These are phyloP conservation scores for Champsocephalus esox DNA, from an alignment of 2,797 vertebrate genomes.

Conservation along the genomic window DNA sequence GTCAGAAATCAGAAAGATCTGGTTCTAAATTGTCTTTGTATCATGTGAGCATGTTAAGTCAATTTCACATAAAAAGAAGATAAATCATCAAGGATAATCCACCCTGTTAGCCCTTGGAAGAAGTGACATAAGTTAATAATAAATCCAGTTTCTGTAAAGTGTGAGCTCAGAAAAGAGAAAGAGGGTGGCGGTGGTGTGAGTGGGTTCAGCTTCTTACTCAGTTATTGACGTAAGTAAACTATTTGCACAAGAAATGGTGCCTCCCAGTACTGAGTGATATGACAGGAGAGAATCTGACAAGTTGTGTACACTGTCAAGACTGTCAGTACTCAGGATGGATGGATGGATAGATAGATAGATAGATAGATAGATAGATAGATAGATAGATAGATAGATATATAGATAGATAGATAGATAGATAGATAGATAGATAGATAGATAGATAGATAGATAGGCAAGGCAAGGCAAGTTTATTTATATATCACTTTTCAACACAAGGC, in stretches of 20 bases:
- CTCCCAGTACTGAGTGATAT: slow-evolving; percentile 60
- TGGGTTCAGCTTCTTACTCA: slow-evolving; percentile 75
- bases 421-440: slow-evolving; percentile 3
- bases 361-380: slow-evolving; percentile 15
- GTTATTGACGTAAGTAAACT: slow-evolving; percentile 71
- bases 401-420: slow-evolving; percentile 8
- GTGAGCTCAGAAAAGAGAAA: slow-evolving; percentile 47
- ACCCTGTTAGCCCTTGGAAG: slow-evolving; percentile 10
- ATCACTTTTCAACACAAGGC: too few relatives aligned
- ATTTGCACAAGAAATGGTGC: slow-evolving; percentile 65
- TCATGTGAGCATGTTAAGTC: not conserved
- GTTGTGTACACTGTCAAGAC: slow-evolving; percentile 36
- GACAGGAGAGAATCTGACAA: slow-evolving; percentile 61
- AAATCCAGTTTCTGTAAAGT: slow-evolving; percentile 13
- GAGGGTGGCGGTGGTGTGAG: slow-evolving; percentile 56
- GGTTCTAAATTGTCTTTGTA: slow-evolving; percentile 34
- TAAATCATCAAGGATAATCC: slow-evolving; percentile 14
- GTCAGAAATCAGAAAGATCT: slow-evolving; percentile 31
- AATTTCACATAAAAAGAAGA: slow-evolving; percentile 8
- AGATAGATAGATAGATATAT: slow-evolving; percentile 15
- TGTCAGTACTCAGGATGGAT: slow-evolving; percentile 15
- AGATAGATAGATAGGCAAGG: not conserved
- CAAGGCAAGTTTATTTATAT: too few relatives aligned
- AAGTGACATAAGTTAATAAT: slow-evolving; percentile 16
- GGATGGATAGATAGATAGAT: slow-evolving; percentile 17